Evolutionary conservation across 2,888 invertebrate genomes (phyloP), one percentile per base, ranked within the genome.

Genomic region (Mesorhabditis spiculigera): DNA sequence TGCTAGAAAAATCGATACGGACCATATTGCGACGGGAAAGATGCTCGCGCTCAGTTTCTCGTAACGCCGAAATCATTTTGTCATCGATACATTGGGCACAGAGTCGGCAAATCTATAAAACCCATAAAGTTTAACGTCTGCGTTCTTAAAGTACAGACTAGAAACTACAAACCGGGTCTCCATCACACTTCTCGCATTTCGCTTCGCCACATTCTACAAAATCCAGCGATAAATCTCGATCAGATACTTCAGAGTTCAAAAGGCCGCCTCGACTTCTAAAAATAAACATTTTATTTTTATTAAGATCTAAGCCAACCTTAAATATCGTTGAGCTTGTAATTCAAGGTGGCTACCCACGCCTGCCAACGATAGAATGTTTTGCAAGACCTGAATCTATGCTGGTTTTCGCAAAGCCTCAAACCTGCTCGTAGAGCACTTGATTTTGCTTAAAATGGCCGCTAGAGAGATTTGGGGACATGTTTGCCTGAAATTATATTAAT

Each of bases 401-500:
- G 42, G 42, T 65, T 43, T 43, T 43, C 10, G 4, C 16, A 6
- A 50, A 50, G 58, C 58, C 58, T 50, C n/a, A 50, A 0, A 80
- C 92, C 70, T 96, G 95, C 83, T 95, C 93, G 84, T 96, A 97
- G 0, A 97, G 87, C 44, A 93, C 87, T 62, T 84, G 83, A 87
- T 97, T 97, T 0, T 91, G 92, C n/a, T 92, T 91, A 86, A 91
- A 96, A 87, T 96, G 95, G 0, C 92, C 92, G 0, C 95, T 94
- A 0, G 94, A 94, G 71, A 97, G 89, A 89, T 97, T 97, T 0
- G 97, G 97, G 13, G 95, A 95, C 97, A 97, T 96, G 85, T 97
- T 97, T 0, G 94, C 95, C 89, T 89, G 81, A 58, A 86, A 86
- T 63, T 45, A 67, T 72, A 16, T 41, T 13, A 50, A 5, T 63